These are phyloP conservation scores for Parapristionchus giblindavisi DNA, from an alignment of 2,888 invertebrate species.

Conservation along the genomic window DNA sequence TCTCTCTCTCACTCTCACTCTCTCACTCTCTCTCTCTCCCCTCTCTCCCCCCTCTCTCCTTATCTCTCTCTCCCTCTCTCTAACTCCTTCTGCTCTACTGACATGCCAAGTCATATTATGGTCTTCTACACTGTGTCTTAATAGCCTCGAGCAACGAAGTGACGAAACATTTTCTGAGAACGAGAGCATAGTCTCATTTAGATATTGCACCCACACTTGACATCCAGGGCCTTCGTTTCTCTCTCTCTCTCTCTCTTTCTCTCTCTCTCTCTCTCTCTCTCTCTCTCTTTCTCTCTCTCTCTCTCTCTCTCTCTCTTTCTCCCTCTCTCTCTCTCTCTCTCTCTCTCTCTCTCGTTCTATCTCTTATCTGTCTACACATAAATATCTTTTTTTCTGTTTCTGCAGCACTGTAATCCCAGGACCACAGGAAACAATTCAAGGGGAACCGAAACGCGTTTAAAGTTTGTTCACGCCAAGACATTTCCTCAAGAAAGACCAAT, in stretches of 20 bases:
- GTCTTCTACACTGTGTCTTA: too few relatives aligned
- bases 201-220: background rate
- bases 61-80: conserved; percentile 5
- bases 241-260: background rate
- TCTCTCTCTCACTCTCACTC: conserved; percentile 11
- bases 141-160: too few relatives aligned
- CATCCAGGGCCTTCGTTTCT: background rate
- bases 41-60: conserved; percentile 27
- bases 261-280: background rate
- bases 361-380: background rate
- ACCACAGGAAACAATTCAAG: too few relatives aligned
- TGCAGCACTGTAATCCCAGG: too few relatives aligned
- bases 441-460: too few relatives aligned
- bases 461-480: too few relatives aligned
- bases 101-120: too few relatives aligned
- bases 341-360: background rate
- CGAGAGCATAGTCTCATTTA: too few relatives aligned
- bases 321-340: background rate
- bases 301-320: background rate
- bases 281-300: background rate
- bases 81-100: background rate
- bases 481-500: too few relatives aligned
- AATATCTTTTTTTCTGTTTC: too few relatives aligned
- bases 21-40: background rate
- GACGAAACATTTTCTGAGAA: too few relatives aligned